phyloP scores from a whole-genome alignment of 1,140 invertebrate species.

The Ceratina calcarata region DNA sequence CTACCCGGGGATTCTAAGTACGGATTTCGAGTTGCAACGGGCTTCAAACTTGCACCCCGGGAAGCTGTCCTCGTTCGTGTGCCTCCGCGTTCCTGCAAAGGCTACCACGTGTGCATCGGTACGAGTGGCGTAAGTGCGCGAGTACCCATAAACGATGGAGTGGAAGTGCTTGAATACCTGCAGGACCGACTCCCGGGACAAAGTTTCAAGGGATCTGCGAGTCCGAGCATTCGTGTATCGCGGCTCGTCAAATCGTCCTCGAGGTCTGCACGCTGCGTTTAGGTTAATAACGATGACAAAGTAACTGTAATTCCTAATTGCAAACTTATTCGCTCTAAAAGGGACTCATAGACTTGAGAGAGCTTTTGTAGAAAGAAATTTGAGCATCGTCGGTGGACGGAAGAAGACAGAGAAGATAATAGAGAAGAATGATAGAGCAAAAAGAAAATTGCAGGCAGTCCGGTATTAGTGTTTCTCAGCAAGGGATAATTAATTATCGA shows the following conservation, averaged over 20 bases:
- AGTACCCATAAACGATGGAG: slow-evolving; percentile 11
- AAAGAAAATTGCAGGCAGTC: slow-evolving; percentile 7
- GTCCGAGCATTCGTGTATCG: slow-evolving; percentile 46
- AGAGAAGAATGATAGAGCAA: neutral
- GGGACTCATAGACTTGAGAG: too few relatives aligned
- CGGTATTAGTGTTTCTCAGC: slow-evolving; percentile 22
- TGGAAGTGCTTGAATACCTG: slow-evolving; percentile 38
- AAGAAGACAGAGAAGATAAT: neutral
- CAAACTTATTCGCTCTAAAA: too few relatives aligned
- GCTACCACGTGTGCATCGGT: slow-evolving; percentile 1
- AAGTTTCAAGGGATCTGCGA: slow-evolving; percentile 41
- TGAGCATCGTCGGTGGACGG: neutral
- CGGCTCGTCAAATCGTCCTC: slow-evolving; percentile 25
- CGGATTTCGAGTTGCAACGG: slow-evolving; percentile 29
- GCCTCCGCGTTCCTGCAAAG: neutral
- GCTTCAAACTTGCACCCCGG: slow-evolving; percentile 18
- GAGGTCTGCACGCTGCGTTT: slow-evolving; percentile 29
- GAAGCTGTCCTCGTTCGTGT: neutral
- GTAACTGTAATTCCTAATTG: slow-evolving; percentile 2
- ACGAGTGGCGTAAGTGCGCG: slow-evolving; percentile 26
- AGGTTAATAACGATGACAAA: slow-evolving; percentile 19
- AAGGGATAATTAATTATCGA: slow-evolving; percentile 44
- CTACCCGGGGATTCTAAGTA: slow-evolving; percentile 34
- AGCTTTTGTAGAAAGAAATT: too few relatives aligned
- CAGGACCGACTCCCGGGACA: slow-evolving; percentile 32